phyloP scores from a whole-genome alignment of 2,113 vertebrate genomes.

The Poeciliopsis turrubarensis region DNA sequence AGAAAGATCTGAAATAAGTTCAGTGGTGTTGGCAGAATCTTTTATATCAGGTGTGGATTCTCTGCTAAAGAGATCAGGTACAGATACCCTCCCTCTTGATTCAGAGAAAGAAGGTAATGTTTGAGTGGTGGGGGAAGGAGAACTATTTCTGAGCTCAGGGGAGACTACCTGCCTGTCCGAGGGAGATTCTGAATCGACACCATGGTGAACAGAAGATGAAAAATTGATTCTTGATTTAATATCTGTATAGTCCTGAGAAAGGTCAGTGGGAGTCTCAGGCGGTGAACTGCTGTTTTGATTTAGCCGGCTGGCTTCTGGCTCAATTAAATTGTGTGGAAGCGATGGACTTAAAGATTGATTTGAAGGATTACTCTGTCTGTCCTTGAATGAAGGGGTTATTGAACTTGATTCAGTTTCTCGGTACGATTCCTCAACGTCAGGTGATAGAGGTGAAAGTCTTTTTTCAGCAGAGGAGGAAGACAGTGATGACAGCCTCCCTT shows the following conservation, averaged over 20 bases:
- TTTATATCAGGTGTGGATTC: conserved; percentile 61
- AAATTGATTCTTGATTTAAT: conserved; percentile 37
- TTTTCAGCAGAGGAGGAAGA: conserved; percentile 56
- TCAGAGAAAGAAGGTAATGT: conserved; percentile 60
- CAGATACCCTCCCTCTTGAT: conserved; percentile 57
- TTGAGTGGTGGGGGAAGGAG: conserved; percentile 34
- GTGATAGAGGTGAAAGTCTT: conserved; percentile 43
- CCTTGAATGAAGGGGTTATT: conserved; percentile 40
- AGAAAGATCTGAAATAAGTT: conserved; percentile 31
- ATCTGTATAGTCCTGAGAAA: conserved; percentile 23
- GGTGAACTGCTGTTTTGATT: conserved; percentile 42
- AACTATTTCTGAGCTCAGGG: conserved; percentile 38
- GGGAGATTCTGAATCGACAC: conserved; percentile 24
- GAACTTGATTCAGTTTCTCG: conserved; percentile 43
- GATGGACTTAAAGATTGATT: conserved; percentile 45
- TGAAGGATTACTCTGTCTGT: conserved; percentile 40
- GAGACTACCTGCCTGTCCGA: conserved; percentile 34
- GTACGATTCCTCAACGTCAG: conserved; percentile 15
- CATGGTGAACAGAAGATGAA: conserved; percentile 37
- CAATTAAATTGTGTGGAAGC: conserved; percentile 26
- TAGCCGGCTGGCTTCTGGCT: conserved; percentile 6
- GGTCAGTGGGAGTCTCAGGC: conserved; percentile 11
- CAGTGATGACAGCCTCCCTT: conserved; percentile 42
- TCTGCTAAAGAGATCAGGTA: conserved; percentile 73
- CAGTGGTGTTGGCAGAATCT: conserved; percentile 29